Evolutionary conservation across 2,797 vertebrate species (phyloP), one percentile per base, ranked within the genome.

Genomic region (Neostethus bicornis): DNA sequence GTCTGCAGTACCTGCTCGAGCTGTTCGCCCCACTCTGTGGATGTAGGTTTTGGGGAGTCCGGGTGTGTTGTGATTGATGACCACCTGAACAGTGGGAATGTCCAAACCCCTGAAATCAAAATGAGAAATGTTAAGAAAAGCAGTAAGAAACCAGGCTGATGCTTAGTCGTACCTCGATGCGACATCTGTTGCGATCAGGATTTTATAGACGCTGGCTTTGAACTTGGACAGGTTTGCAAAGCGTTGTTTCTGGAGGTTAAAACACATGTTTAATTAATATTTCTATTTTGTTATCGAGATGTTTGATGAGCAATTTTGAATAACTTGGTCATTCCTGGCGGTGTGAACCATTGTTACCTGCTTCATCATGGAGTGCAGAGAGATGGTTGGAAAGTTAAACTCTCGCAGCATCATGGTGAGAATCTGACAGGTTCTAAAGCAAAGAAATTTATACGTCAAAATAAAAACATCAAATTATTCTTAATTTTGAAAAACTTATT

Each of bases 351-450:
- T 1, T 20, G 57, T 70, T 70, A 96, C 97, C 94, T 99, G 97
- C 39, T 97, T 98, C 97, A 99, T 96, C 95, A 96, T 96, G 29
- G 97, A 99, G 56, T 99, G 97, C 51, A 99, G 89, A 0, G 92
- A 94, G 41, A 98, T 91, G 0, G 94, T 88, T 1, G 94, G 95
- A 41, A 99, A 99, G 55, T 11, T 91, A 79, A 92, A 96, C 17
- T 87, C 88, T 2, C 87, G 92, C 5, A 99, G 90, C 96, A 99
- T 98, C 97, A 99, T 97, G 44, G 94, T 95, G 57, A 99, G 85
- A 56, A 98, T 86, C 62, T 99, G 96, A 73, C 96, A 98, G 78
- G 87, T 94, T 79, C 97, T 99, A 53, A 10, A 38, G 34, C 10
- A 14, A 11, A 52, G 59, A n/a, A n/a, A n/a, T n/a, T n/a, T n/a